Conservation (phyloP, 2,797 vertebrate genomes). For the Protosalanx chinensis region DNA sequence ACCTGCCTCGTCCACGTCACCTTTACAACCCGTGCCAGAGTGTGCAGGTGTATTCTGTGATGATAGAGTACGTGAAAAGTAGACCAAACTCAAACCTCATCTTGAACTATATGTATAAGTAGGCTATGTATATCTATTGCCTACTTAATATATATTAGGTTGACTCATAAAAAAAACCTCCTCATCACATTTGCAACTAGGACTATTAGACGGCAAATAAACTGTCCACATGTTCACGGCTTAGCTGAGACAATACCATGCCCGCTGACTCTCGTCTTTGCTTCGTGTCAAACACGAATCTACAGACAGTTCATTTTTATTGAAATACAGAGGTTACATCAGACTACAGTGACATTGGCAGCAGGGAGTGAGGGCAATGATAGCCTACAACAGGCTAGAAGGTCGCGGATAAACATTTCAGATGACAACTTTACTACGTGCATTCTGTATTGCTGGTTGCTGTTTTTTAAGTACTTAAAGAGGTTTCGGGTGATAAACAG, state of each 20-base stretch:
- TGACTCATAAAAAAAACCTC: too few relatives aligned
- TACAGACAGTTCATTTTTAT: conserved; percentile 37
- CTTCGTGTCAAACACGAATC: not conserved
- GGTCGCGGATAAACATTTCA: not conserved
- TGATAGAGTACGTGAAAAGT: not conserved
- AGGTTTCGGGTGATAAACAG: conserved; percentile 1
- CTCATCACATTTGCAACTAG: too few relatives aligned
- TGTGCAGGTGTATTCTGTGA: conserved; percentile 36
- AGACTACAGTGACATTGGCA: conserved; percentile 33
- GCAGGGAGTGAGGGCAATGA: conserved; percentile 10
- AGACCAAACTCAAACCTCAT: not conserved
- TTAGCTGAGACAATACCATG: not conserved
- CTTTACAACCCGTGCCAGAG: conserved; percentile 13
- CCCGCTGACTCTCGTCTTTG: too few relatives aligned
- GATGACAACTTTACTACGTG: conserved; percentile 1
- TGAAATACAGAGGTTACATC: conserved; percentile 41
- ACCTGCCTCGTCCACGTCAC: conserved; percentile 45
- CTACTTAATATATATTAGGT: too few relatives aligned
- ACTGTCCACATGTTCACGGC: not conserved
- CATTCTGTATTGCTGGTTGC: not conserved
- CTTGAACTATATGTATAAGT: not conserved
- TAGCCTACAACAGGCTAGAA: not conserved
- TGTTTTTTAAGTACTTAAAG: not conserved
- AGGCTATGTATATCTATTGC: too few relatives aligned
- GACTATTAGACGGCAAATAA: too few relatives aligned